phyloP scores from a whole-genome alignment of 1,140 invertebrate genomes.

The Lasioglossum albipes region DNA sequence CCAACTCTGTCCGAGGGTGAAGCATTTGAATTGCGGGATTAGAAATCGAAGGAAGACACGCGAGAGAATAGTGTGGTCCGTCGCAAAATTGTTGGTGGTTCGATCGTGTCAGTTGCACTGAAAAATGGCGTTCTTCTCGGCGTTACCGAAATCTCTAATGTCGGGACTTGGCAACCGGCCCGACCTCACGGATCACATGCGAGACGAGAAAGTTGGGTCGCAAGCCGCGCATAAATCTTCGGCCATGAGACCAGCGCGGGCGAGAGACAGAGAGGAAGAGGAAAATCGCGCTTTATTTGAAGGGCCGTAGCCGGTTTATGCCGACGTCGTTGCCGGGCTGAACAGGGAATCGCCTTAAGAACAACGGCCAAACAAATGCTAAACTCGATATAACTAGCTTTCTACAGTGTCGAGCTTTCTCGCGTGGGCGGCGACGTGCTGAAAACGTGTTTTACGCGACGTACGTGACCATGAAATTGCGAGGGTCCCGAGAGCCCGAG shows the following conservation, averaged over 20 bases:
- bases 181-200: slow-evolving; percentile 39
- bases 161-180: slow-evolving; percentile 33
- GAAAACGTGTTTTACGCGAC: slow-evolving; percentile 73
- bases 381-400: slow-evolving; percentile 68
- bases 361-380: slow-evolving; percentile 67
- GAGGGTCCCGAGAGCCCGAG: neutral
- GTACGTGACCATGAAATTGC: slow-evolving; percentile 69
- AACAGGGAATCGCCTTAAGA: slow-evolving; percentile 35
- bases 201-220: slow-evolving; percentile 42
- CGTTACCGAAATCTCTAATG: slow-evolving; percentile 6
- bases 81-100: neutral
- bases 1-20: too few relatives aligned
- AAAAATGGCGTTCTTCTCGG: slow-evolving; percentile 21
- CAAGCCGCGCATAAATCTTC: slow-evolving; percentile 66
- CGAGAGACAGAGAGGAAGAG: neutral
- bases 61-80: neutral
- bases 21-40: too few relatives aligned
- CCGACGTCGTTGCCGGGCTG: slow-evolving; percentile 6
- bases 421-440: slow-evolving; percentile 28
- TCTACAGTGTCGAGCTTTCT: slow-evolving; percentile 6
- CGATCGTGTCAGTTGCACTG: neutral
- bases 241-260: neutral
- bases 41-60: too few relatives aligned
- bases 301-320: slow-evolving; percentile 58
- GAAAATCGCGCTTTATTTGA: slow-evolving; percentile 61